phyloP scores from a whole-genome alignment of 2,797 vertebrate species.

The Sebastes hubbsi region DNA sequence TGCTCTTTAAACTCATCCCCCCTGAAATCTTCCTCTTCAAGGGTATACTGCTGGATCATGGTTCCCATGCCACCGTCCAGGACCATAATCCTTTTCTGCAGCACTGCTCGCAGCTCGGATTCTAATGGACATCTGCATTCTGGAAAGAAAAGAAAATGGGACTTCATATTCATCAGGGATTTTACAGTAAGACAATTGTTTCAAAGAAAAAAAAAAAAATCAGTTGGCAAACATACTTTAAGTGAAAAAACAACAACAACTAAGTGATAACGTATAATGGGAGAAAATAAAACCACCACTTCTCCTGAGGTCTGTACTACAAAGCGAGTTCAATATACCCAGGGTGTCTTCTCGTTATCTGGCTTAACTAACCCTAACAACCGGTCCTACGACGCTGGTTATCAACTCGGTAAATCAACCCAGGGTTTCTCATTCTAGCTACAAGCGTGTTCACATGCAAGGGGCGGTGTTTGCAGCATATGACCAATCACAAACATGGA shows the following conservation, averaged over 20 bases:
- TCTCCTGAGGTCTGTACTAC: no score
- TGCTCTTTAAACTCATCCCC: constrained; percentile 91
- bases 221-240: neutral
- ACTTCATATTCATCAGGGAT: neutral
- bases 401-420: no score
- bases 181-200: neutral
- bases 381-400: no score
- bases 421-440: no score
- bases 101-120: constrained; percentile 83
- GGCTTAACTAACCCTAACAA: no score
- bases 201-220: neutral
- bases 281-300: neutral
- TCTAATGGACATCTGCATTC: constrained; percentile 62
- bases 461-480: no score
- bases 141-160: neutral
- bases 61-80: constrained; percentile 98
- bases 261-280: neutral
- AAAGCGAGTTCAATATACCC: no score
- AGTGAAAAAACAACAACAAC: neutral
- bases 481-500: no score
- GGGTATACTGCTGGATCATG: constrained; percentile 89
- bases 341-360: no score
- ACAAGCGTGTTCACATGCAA: no score
- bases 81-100: constrained; percentile 90
- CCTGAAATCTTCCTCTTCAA: constrained; percentile 89